Evolutionary conservation across 2,797 vertebrate genomes (phyloP).

Genomic region (Lepidocolaptes lacrymiger): DNA sequence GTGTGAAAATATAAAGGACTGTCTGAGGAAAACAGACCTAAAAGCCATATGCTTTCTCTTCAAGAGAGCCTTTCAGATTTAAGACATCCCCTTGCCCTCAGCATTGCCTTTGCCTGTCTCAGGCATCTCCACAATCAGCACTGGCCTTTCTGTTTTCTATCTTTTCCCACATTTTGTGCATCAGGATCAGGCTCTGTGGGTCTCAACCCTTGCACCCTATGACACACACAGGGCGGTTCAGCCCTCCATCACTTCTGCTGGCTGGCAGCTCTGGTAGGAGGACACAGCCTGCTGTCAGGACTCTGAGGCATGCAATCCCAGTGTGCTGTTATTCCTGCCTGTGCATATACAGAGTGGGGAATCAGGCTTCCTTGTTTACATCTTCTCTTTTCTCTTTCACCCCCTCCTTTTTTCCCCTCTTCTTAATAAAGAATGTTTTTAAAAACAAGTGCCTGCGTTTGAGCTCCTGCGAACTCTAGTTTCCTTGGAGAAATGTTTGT

Average conservation of each 20-base stretch:
- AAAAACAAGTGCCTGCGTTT: slow-evolving; percentile 66
- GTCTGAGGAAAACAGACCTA: background rate
- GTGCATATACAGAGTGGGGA: background rate
- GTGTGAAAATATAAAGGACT: background rate
- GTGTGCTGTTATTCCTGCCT: slow-evolving; percentile 11
- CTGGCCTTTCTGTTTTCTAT: background rate
- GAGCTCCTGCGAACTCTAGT: slow-evolving; percentile 44
- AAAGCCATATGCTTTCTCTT: background rate
- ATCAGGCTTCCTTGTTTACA: slow-evolving; percentile 66
- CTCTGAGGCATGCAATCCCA: background rate
- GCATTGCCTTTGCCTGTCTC: background rate
- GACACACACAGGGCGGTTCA: background rate
- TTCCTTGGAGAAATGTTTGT: slow-evolving; percentile 67
- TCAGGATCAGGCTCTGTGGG: background rate
- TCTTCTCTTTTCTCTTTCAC: slow-evolving; percentile 62
- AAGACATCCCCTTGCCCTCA: background rate
- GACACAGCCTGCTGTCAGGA: slow-evolving; percentile 13
- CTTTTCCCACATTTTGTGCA: background rate
- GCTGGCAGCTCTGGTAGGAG: background rate
- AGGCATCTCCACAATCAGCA: background rate
- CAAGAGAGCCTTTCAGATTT: background rate
- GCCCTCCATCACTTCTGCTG: background rate
- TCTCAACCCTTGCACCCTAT: background rate
- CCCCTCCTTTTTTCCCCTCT: background rate
- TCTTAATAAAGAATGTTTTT: slow-evolving; percentile 62